Evolutionary conservation across 2,797 vertebrate species (phyloP).

Genomic region (Eremophila alpestris): DNA sequence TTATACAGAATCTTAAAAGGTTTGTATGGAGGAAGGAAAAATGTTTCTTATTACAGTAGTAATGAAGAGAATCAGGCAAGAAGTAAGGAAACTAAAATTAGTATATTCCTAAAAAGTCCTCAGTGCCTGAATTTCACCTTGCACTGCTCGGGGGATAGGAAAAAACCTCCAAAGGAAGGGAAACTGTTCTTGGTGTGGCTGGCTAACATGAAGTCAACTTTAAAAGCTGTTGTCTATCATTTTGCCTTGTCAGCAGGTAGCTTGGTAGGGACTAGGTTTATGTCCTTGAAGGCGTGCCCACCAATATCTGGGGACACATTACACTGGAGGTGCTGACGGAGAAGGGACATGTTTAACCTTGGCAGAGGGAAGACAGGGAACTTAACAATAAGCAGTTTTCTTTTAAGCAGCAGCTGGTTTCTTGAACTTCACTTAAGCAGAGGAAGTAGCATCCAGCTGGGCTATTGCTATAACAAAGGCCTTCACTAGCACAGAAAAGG

Average conservation of each 20-base stretch:
- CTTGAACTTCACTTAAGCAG: constrained; percentile 72
- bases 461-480: constrained; percentile 55
- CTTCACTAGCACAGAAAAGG: constrained; percentile 22
- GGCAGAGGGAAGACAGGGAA: constrained; percentile 38
- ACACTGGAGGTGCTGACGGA: constrained; percentile 32
- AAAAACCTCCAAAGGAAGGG: background rate
- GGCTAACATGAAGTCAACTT: background rate
- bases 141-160: background rate
- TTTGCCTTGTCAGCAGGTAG: constrained; percentile 39
- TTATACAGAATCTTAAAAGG: background rate
- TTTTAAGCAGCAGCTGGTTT: constrained; percentile 69
- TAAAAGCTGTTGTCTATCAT: constrained; percentile 8
- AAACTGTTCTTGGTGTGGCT: background rate
- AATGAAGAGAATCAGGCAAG: background rate
- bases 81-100: background rate
- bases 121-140: background rate
- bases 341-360: constrained; percentile 64
- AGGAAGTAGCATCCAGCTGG: constrained; percentile 69
- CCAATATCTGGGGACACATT: constrained; percentile 67
- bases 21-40: background rate
- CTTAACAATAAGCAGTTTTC: constrained; percentile 68
- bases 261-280: background rate
- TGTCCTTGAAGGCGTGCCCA: constrained; percentile 41
- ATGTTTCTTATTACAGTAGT: background rate
- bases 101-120: background rate